phyloP scores from a whole-genome alignment of 2,888 invertebrate genomes.

The Eucera pruinosa region DNA sequence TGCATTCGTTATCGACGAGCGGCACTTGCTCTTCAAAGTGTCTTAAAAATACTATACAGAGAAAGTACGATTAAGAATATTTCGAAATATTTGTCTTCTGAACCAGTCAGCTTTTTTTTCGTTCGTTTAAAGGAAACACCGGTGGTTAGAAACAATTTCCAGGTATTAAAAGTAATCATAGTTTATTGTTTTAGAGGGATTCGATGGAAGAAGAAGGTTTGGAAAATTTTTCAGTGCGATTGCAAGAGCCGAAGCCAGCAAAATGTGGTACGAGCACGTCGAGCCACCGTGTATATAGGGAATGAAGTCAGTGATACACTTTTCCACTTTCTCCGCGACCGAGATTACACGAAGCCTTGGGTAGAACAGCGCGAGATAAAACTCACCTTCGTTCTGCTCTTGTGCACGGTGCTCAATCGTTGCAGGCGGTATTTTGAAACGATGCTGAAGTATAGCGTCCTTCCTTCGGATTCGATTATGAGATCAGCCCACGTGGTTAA shows the following conservation, averaged over 20 bases:
- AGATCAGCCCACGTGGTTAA: conserved; percentile 18
- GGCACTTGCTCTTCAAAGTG: not conserved
- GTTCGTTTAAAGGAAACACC: not conserved
- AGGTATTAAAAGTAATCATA: not conserved
- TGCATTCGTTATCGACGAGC: conserved; percentile 40
- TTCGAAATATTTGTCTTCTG: no score
- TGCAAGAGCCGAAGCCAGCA: not conserved
- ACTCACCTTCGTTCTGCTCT: conserved; percentile 66
- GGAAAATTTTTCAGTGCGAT: no score
- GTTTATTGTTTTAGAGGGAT: not conserved
- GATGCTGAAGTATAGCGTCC: no score
- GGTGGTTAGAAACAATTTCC: not conserved
- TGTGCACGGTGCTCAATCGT: conserved; percentile 59
- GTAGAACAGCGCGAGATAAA: conserved; percentile 66
- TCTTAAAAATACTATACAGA: no score
- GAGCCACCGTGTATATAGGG: conserved; percentile 56
- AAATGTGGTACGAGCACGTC: conserved; percentile 4
- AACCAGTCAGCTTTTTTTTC: not conserved
- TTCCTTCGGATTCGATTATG: no score
- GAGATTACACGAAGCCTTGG: conserved; percentile 75
- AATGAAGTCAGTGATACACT: conserved; percentile 75
- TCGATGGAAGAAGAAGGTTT: no score
- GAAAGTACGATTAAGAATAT: no score
- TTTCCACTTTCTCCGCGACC: conserved; percentile 80
- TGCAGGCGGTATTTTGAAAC: conserved; percentile 20